Conservation (phyloP, 2,888 invertebrate genomes). For the Eupithecia pulchellata region DNA sequence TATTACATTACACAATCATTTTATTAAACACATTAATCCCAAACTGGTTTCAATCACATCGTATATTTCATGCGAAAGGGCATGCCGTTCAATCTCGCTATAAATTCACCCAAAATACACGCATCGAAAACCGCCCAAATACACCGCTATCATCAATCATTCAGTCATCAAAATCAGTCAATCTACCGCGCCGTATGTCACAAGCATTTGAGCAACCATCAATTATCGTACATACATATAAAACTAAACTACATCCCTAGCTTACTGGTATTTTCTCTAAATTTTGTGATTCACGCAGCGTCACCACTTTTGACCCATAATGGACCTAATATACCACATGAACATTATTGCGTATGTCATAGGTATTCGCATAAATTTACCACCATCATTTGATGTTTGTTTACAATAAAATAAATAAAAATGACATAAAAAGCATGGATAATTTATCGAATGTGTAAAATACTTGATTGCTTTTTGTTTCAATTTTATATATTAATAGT, state of each 20-base stretch:
- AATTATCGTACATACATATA: conserved; percentile 42
- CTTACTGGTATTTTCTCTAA: not conserved
- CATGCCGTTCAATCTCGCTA: conserved; percentile 14
- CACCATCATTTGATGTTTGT: not conserved
- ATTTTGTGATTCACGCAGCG: not conserved
- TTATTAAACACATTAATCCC: conserved; percentile 3
- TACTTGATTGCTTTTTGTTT: too few species aligned
- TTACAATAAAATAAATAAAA: not conserved
- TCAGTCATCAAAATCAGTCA: conserved; percentile 43
- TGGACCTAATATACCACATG: not conserved
- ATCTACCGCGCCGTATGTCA: conserved; percentile 41
- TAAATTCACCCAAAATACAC: conserved; percentile 23
- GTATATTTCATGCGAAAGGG: conserved; percentile 9
- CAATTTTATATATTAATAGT: too few species aligned
- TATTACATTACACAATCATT: not conserved
- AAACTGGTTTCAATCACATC: conserved; percentile 2
- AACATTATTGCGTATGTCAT: not conserved
- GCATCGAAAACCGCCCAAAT: conserved; percentile 23
- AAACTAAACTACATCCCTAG: not conserved
- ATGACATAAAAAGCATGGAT: not conserved
- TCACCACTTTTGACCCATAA: not conserved
- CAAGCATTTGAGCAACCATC: conserved; percentile 54
- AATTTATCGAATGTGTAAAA: not conserved
- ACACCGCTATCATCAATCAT: conserved; percentile 43
- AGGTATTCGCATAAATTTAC: not conserved